phyloP scores from a whole-genome alignment of 2,113 vertebrate genomes.

The Antechinus flavipes region DNA sequence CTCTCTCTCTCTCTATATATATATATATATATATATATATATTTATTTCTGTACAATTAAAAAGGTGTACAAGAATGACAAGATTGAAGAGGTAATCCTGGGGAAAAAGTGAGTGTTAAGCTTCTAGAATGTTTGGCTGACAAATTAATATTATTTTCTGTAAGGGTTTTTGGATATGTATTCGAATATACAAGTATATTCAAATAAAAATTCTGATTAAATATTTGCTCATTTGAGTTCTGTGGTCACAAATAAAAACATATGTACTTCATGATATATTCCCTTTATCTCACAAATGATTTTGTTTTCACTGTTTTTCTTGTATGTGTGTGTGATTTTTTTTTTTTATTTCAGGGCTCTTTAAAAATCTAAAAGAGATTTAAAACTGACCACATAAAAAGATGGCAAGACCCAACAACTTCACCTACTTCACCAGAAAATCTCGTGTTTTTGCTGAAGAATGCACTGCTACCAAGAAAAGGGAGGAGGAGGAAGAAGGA shows the following conservation, averaged over 20 bases:
- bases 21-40: too few relatives aligned
- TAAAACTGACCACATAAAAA: not conserved
- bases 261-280: not conserved
- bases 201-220: not conserved
- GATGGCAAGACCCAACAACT: slow-evolving; percentile 85
- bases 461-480: slow-evolving; percentile 84
- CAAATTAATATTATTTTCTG: not conserved
- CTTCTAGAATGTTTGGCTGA: not conserved
- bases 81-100: not conserved
- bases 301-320: not conserved
- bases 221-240: not conserved
- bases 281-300: not conserved
- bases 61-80: not conserved
- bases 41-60: too few relatives aligned
- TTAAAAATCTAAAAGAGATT: not conserved
- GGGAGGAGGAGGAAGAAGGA: slow-evolving; percentile 78
- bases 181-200: not conserved
- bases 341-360: not conserved
- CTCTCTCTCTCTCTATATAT: too few relatives aligned
- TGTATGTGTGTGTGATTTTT: not conserved
- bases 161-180: not conserved
- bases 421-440: slow-evolving; percentile 87
- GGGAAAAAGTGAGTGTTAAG: not conserved
- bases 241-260: not conserved
- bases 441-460: slow-evolving; percentile 87